phyloP scores from a whole-genome alignment of 2,797 vertebrate genomes.

The Sebastes hubbsi region DNA sequence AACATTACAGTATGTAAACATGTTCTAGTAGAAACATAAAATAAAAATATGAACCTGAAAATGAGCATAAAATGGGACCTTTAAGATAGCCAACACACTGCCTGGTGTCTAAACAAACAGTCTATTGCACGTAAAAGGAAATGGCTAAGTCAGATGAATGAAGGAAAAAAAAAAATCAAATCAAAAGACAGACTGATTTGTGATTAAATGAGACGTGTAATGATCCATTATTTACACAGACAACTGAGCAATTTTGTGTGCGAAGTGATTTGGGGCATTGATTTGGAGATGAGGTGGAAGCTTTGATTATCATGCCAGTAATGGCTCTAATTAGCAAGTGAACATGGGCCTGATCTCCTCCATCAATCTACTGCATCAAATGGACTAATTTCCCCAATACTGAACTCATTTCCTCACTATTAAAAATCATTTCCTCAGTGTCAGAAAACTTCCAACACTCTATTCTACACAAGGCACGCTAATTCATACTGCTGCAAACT shows the following conservation, averaged over 20 bases:
- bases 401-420: constrained; percentile 36
- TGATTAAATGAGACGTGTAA: constrained; percentile 28
- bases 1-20: too few species aligned
- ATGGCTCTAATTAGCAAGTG: constrained; percentile 35
- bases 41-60: too few species aligned
- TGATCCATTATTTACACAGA: constrained; percentile 14
- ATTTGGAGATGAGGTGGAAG: constrained; percentile 1
- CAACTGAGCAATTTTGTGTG: background rate
- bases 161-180: background rate
- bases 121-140: background rate
- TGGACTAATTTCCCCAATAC: constrained; percentile 23
- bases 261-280: background rate
- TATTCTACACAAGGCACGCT: background rate
- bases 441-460: constrained; percentile 12
- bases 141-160: background rate
- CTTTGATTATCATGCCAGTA: constrained; percentile 24
- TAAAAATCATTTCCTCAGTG: background rate
- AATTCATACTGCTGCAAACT: constrained; percentile 1
- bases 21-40: too few species aligned
- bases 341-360: constrained; percentile 8
- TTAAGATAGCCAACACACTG: too few species aligned
- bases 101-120: background rate
- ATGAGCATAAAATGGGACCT: too few species aligned
- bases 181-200: constrained; percentile 4
- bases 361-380: constrained; percentile 17